A percentile compares a stretch with the other conserved stretches of the same genome.
phyloP scores from a whole-genome alignment of 2,797 vertebrate species.

The Melanotaenia trifasciata region DNA sequence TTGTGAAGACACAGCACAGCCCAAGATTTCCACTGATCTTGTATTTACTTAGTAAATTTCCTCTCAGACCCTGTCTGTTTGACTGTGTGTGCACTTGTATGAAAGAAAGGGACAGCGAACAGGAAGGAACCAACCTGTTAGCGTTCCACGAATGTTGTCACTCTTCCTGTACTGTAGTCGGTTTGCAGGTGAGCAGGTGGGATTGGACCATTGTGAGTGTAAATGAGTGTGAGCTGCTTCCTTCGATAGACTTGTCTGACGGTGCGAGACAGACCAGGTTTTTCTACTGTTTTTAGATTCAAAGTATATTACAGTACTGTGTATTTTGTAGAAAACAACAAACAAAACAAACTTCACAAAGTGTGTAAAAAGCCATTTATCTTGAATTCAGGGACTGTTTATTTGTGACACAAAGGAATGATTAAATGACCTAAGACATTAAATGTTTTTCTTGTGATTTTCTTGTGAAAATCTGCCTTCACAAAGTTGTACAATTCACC shows the following conservation, averaged over 20 bases:
- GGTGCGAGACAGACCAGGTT: slow-evolving; percentile 63
- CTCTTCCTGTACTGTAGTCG: slow-evolving; percentile 35
- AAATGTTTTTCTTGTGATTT: background rate
- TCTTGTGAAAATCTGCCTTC: background rate
- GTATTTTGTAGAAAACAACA: slow-evolving; percentile 69
- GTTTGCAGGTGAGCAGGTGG: slow-evolving; percentile 17
- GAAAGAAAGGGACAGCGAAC: background rate
- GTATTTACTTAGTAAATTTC: slow-evolving; percentile 35
- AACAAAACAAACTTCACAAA: slow-evolving; percentile 61
- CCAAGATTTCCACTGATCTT: slow-evolving; percentile 29
- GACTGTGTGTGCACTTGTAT: slow-evolving; percentile 17
- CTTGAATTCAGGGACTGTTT: slow-evolving; percentile 82
- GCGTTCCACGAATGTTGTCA: slow-evolving; percentile 39
- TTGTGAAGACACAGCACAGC: slow-evolving; percentile 41
- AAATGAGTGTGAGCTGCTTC: slow-evolving; percentile 40
- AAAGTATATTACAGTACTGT: slow-evolving; percentile 63
- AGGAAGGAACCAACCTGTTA: slow-evolving; percentile 8
- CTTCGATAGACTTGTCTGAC: slow-evolving; percentile 55
- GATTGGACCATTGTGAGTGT: background rate
- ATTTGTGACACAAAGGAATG: slow-evolving; percentile 79
- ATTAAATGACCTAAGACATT: slow-evolving; percentile 73
- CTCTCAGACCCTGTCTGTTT: slow-evolving; percentile 17
- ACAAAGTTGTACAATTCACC: background rate
- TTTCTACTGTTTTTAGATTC: slow-evolving; percentile 78
- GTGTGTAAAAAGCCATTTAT: slow-evolving; percentile 77